Conservation (phyloP, 2,797 vertebrate genomes). For the Mormyrops boulengeri region DNA sequence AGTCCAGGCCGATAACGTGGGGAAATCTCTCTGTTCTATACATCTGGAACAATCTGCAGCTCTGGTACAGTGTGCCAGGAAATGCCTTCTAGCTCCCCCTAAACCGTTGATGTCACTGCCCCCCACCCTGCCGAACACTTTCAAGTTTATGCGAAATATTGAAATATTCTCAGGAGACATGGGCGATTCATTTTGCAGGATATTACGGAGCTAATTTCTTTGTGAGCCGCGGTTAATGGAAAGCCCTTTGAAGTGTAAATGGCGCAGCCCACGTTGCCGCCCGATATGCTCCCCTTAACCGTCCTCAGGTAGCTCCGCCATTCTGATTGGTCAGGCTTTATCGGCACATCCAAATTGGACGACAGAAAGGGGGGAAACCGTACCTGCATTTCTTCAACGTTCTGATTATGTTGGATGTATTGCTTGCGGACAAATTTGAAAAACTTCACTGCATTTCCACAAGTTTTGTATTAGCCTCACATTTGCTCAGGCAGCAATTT, state of each 20-base stretch:
- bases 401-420: neutral
- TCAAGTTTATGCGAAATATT: slow-evolving; percentile 17
- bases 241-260: slow-evolving; percentile 60
- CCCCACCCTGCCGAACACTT: neutral
- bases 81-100: neutral
- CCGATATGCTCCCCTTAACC: slow-evolving; percentile 46
- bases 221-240: slow-evolving; percentile 54
- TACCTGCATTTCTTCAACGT: neutral
- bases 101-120: slow-evolving; percentile 17
- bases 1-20: neutral
- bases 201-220: slow-evolving; percentile 51
- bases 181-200: slow-evolving; percentile 44
- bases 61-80: neutral
- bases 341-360: slow-evolving; percentile 33
- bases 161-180: slow-evolving; percentile 37
- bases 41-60: neutral
- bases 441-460: neutral
- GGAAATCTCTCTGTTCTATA: neutral
- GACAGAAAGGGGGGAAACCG: neutral
- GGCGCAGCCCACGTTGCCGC: slow-evolving; percentile 38
- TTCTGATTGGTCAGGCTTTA: slow-evolving; percentile 40
- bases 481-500: neutral
- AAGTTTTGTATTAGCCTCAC: neutral
- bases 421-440: neutral
- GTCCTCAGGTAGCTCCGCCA: slow-evolving; percentile 42